Evolutionary conservation across 2,888 invertebrate genomes (phyloP).

Genomic region (Phragmatobia fuliginosa): DNA sequence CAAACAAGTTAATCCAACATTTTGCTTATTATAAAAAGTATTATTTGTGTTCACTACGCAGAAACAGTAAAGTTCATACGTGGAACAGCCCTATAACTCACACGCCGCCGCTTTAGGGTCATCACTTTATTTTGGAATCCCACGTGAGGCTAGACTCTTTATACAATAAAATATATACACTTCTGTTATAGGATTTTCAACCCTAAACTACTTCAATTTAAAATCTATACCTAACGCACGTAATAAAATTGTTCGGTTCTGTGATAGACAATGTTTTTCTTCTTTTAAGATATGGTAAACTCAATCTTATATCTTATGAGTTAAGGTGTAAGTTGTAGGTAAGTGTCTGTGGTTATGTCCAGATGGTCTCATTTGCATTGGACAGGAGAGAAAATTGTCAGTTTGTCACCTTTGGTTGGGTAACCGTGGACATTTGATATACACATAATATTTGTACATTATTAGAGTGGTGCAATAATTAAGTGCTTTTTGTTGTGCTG

Average conservation of each 20-base stretch:
- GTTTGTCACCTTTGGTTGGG: slow-evolving; percentile 69
- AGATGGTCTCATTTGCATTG: slow-evolving; percentile 76
- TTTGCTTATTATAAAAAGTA: slow-evolving; percentile 29
- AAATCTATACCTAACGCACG: slow-evolving; percentile 21
- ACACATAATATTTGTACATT: slow-evolving; percentile 36
- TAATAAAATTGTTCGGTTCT: slow-evolving; percentile 23
- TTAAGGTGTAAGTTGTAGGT: slow-evolving; percentile 31
- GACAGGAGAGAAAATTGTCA: slow-evolving; percentile 74
- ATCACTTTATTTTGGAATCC: slow-evolving; percentile 71
- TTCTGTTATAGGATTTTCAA: slow-evolving; percentile 9
- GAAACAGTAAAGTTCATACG: slow-evolving; percentile 50
- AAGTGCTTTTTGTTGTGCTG: slow-evolving; percentile 24
- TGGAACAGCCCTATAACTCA: slow-evolving; percentile 66
- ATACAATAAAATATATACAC: slow-evolving; percentile 25
- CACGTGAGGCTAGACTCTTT: slow-evolving; percentile 64
- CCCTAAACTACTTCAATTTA: slow-evolving; percentile 22
- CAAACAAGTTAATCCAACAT: not conserved
- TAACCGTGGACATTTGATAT: slow-evolving; percentile 50
- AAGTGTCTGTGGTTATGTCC: slow-evolving; percentile 41
- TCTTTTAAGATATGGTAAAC: slow-evolving; percentile 17
- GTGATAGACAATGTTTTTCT: slow-evolving; percentile 24
- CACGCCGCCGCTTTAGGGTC: slow-evolving; percentile 67
- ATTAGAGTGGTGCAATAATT: slow-evolving; percentile 36
- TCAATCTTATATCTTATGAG: slow-evolving; percentile 21
- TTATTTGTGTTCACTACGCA: slow-evolving; percentile 27